Conservation (phyloP, 1,140 invertebrate genomes). For the Apis florea region DNA sequence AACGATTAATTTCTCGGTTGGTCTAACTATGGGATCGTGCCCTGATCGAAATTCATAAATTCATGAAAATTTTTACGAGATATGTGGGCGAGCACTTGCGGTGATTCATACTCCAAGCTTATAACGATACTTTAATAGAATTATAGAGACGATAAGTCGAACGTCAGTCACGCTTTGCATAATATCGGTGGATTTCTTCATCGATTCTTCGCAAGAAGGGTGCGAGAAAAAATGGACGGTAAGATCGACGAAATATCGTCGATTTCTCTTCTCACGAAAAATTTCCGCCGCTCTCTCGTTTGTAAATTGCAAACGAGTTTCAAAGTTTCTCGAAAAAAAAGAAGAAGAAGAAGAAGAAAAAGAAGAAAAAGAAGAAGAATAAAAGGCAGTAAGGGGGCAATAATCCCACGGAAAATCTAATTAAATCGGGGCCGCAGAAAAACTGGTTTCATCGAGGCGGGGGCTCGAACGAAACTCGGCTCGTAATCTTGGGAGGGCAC, state of each 20-base stretch:
- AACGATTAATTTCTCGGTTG: not conserved
- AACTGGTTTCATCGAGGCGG: constrained; percentile 27
- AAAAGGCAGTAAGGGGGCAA: not conserved
- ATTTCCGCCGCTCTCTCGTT: no score
- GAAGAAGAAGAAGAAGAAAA: not conserved
- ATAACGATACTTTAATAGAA: constrained; percentile 76
- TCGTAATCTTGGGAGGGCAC: constrained; percentile 77
- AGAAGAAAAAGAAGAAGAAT: no score
- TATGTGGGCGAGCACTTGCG: constrained; percentile 70
- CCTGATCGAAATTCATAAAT: constrained; percentile 48
- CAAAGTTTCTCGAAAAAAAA: no score
- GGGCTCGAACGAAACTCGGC: constrained; percentile 47
- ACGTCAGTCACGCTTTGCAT: constrained; percentile 77
- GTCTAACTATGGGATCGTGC: no score
- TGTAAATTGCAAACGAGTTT: not conserved
- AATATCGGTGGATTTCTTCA: constrained; percentile 69
- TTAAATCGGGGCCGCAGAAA: constrained; percentile 37
- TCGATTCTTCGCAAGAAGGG: constrained; percentile 53
- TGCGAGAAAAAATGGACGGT: constrained; percentile 44
- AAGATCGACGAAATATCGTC: no score
- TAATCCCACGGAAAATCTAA: constrained; percentile 49
- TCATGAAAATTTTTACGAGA: constrained; percentile 68
- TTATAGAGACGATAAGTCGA: constrained; percentile 73
- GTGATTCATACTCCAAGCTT: constrained; percentile 74
- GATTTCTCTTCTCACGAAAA: not conserved